Evolutionary conservation across 2,797 vertebrate species (phyloP), one percentile per base, ranked within the genome.

Genomic region (Lutjanus campechanus): DNA sequence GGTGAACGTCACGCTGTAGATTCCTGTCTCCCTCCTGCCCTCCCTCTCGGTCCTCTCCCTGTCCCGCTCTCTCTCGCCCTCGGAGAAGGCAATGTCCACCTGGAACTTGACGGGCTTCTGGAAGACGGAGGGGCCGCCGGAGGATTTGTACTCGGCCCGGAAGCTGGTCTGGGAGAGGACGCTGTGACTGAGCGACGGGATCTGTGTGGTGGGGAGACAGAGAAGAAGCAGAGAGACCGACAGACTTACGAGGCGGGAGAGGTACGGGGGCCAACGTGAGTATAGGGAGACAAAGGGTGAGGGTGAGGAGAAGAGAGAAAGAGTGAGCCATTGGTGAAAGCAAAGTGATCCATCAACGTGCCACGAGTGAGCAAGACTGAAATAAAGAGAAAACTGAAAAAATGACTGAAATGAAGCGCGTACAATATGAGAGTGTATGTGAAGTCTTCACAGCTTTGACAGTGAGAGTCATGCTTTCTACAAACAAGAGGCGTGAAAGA

Each of bases 1-100:
- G 16, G 97, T 97, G 85, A 98, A 98, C 9, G 97, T 98, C 94
- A 98, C 97, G 1, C 97, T 98, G 92, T 98, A 98, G 93, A 98
- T 96, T 85, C 97, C 97, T 4, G 96, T 95, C 77, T 97, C 96
- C 67, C 95, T 95, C 84, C 92, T 91, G 69, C 94, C 91, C 93
- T 89, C 96, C 93, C 92, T 96, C 95, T 76, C 94, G 49, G 82
- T 85, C 85, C 92, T 91, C 90, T 93, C 93, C 81, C 93, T 88
- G 83, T 93, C 93, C 36, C 93, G 84, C 72, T 93, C 96, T 86
- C 85, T 95, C 94, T 89, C 96, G 94, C 96, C 96, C 88, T 97
- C 97, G 13, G 96, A 97, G 91, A 96, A 97, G 81, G 96, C 96
- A 85, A 97, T 97, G 95, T 97, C 97, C 93, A 97, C 97, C 89